Base-by-base conservation (phyloP, 1,140 invertebrate genomes). In the Samia ricini region DNA sequence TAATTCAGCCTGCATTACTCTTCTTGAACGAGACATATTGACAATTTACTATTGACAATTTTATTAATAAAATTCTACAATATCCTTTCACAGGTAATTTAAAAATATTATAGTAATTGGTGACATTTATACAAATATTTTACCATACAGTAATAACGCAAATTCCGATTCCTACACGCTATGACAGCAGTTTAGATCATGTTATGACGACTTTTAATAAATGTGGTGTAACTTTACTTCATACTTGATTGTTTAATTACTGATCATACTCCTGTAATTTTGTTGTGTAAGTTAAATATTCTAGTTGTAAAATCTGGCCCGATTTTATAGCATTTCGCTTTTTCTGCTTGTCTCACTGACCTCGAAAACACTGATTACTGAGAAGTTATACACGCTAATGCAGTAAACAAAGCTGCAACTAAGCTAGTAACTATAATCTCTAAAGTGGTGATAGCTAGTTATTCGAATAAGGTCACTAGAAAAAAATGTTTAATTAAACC, bases 401-500 rank as follows among this genome's bases (percentile, higher is more conserved):
- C 5, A 10, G 33, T 10, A 7, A 36, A 36, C 10, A 4, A 36
- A 2, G 33, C 33, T 36, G 33, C 33, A 2, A 12, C 4, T 2
- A 36, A 7, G 2, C 10, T 36, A 2, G 33, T 36, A 8, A 8
- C 33, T 2, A 36, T 12, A 10, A 36, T 36, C 2, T 4, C 33
- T 10, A 36, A 36, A 10, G 10, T 36, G 4, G 33, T 36, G 10
- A 36, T 2, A 8, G 33, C 10, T 36, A 36, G 5, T 8, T 10
- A 36, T 36, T 12, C 10, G 5, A 8, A 2, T 12, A 36, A 36
- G 10, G 10, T 36, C 33, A 2, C 33, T 36, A 36, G 33, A 10
- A 71, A 78, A 74, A 77, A 76, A 81, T 78, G 76, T 63, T 68
- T 54, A 21, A 19, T 20, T 4, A 52, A 10, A 23, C 50, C 22